These are phyloP conservation scores for Eulithis testata DNA, from an alignment of 2,888 invertebrate genomes.

Conservation along the genomic window DNA sequence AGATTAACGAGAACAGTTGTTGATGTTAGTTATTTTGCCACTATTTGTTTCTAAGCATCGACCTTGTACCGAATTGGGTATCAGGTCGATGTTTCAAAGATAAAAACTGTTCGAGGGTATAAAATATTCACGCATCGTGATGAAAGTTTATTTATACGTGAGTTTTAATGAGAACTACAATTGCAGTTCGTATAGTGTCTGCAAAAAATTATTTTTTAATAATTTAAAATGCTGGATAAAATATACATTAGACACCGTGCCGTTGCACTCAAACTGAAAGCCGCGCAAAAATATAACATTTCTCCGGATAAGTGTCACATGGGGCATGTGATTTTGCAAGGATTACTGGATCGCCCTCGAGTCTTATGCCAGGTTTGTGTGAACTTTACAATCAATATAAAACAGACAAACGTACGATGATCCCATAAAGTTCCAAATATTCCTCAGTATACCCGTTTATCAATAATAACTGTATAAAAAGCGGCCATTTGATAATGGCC, in stretches of 20 bases:
- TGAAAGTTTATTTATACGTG: neutral
- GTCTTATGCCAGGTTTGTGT: conserved; percentile 50
- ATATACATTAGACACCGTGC: conserved; percentile 46
- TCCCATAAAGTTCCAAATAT: too few relatives aligned
- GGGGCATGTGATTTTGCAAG: conserved; percentile 57
- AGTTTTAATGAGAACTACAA: conserved; percentile 8
- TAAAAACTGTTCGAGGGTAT: conserved; percentile 1
- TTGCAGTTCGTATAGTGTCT: neutral
- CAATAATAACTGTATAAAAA: too few relatives aligned
- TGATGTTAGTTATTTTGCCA: neutral
- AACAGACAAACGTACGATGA: too few relatives aligned
- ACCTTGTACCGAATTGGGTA: too few relatives aligned
- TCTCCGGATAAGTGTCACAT: conserved; percentile 54
- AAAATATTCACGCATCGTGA: conserved; percentile 7
- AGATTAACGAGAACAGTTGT: too few relatives aligned
- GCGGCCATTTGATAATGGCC: too few relatives aligned
- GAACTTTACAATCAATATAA: neutral
- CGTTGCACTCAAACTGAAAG: conserved; percentile 47
- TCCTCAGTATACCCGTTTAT: too few relatives aligned
- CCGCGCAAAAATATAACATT: conserved; percentile 51
- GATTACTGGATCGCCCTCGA: conserved; percentile 51
- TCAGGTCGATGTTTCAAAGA: too few relatives aligned
- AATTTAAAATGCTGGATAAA: conserved; percentile 45
- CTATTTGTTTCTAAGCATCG: too few relatives aligned
- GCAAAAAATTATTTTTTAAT: neutral